These are phyloP conservation scores for Panthera leo DNA, from an alignment of 2,113 vertebrate species.

Conservation along the genomic window DNA sequence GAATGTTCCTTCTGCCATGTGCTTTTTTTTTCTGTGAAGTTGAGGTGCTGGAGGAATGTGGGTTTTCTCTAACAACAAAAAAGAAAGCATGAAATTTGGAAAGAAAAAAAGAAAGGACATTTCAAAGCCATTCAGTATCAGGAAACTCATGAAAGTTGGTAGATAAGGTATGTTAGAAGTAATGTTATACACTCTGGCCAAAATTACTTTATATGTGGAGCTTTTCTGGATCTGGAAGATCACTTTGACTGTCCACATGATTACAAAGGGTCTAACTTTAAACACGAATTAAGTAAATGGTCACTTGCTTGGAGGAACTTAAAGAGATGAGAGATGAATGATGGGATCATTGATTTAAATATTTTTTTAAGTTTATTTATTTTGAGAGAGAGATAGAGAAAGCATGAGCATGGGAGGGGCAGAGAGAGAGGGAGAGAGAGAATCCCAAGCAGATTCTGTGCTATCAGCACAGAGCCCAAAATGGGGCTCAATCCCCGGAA, in stretches of 20 bases:
- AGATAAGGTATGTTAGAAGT: not conserved
- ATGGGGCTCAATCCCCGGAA: no score
- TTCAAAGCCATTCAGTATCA: not conserved
- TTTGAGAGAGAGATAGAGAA: no score
- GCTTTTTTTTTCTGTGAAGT: not conserved
- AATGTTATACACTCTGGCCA: not conserved
- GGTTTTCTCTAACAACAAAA: constrained; percentile 5
- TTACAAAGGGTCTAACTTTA: not conserved
- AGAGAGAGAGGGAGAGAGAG: no score
- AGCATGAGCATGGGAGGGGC: no score
- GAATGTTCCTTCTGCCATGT: not conserved
- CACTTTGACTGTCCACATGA: not conserved
- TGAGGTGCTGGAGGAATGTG: not conserved
- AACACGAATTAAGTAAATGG: not conserved
- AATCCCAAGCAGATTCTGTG: no score
- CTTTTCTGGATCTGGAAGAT: not conserved
- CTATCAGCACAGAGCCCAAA: no score
- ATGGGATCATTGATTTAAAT: not conserved
- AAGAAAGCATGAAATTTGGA: not conserved
- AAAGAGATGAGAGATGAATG: not conserved
- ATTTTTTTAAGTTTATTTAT: no score
- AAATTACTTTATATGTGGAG: not conserved
- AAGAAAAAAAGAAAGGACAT: not conserved
- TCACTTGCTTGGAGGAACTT: constrained; percentile 29
- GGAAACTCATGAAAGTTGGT: not conserved